Percentiles rank a stretch among this genome's conserved stretches.
Conservation (phyloP, 2,888 invertebrate species). For the Antheraea yamamai region DNA sequence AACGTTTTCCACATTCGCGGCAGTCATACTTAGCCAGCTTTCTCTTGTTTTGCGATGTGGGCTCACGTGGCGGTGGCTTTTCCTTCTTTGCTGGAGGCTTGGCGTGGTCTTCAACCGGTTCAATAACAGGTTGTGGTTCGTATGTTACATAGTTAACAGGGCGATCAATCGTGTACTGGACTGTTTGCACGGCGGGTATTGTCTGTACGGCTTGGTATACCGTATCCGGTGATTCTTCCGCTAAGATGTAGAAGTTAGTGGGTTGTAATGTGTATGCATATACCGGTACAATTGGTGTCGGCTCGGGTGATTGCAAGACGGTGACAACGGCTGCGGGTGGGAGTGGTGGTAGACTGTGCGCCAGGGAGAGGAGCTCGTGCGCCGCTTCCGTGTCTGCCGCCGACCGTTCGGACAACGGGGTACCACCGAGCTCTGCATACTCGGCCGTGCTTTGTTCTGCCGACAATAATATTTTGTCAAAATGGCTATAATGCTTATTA, state of each 20-base stretch:
- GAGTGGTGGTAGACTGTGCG: slow-evolving; percentile 89
- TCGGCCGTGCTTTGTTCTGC: slow-evolving; percentile 48
- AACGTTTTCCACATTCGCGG: slow-evolving; percentile 92
- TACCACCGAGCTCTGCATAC: slow-evolving; percentile 71
- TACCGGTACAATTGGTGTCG: slow-evolving; percentile 64
- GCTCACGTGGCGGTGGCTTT: slow-evolving; percentile 10
- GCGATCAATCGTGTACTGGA: slow-evolving; percentile 58
- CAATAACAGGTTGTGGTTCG: slow-evolving; percentile 37
- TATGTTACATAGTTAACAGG: slow-evolving; percentile 58
- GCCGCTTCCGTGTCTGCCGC: slow-evolving; percentile 95
- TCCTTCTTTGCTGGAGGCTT: slow-evolving; percentile 6
- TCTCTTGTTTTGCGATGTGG: slow-evolving; percentile 83
- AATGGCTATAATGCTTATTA: neutral
- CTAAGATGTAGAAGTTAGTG: slow-evolving; percentile 62
- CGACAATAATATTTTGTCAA: slow-evolving; percentile 24
- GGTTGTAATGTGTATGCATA: slow-evolving; percentile 86
- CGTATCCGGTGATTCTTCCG: slow-evolving; percentile 58
- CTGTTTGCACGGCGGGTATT: slow-evolving; percentile 49
- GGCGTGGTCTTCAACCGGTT: slow-evolving; percentile 22
- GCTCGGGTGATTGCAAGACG: slow-evolving; percentile 62
- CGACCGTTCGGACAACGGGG: slow-evolving; percentile 79
- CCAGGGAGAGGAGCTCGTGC: slow-evolving; percentile 89
- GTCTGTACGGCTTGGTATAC: slow-evolving; percentile 57
- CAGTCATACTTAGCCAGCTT: slow-evolving; percentile 85
- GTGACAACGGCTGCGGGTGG: slow-evolving; percentile 84